A percentile compares a stretch with the other conserved stretches of the same genome.
These are phyloP conservation scores for Cinclus cinclus DNA, from an alignment of 2,113 vertebrate species.

Conservation along the genomic window DNA sequence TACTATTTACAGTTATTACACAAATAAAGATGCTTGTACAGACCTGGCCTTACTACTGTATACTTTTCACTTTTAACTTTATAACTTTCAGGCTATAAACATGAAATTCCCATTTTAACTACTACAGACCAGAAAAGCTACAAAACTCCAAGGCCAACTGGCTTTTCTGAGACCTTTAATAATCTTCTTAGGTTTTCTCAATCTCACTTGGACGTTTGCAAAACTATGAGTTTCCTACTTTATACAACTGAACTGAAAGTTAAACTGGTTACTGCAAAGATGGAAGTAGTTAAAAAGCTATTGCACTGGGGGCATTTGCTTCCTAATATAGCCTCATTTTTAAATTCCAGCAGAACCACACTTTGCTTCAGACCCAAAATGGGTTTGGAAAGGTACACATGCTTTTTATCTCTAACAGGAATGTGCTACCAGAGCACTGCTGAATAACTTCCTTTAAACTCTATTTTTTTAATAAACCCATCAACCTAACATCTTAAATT, in stretches of 20 bases:
- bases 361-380: not conserved
- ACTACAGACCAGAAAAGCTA: not conserved
- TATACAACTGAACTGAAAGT: not conserved
- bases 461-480: not conserved
- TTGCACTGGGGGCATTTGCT: not conserved
- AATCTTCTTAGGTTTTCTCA: slow-evolving; percentile 1
- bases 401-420: not conserved
- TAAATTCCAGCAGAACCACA: not conserved
- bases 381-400: not conserved
- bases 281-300: slow-evolving; percentile 11
- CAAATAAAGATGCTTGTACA: not conserved
- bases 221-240: not conserved
- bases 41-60: not conserved
- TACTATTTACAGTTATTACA: not conserved
- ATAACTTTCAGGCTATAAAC: slow-evolving; percentile 1
- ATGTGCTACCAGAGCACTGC: not conserved
- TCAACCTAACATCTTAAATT: slow-evolving; percentile 11
- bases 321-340: not conserved
- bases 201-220: not conserved
- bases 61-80: not conserved
- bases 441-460: slow-evolving; percentile 11
- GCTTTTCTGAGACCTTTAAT: not conserved
- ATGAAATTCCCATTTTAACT: not conserved
- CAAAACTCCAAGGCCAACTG: not conserved
- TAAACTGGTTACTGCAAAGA: slow-evolving; percentile 8